Evolutionary conservation across 2,113 vertebrate species (phyloP).

Genomic region (Acanthochromis polyacanthus): DNA sequence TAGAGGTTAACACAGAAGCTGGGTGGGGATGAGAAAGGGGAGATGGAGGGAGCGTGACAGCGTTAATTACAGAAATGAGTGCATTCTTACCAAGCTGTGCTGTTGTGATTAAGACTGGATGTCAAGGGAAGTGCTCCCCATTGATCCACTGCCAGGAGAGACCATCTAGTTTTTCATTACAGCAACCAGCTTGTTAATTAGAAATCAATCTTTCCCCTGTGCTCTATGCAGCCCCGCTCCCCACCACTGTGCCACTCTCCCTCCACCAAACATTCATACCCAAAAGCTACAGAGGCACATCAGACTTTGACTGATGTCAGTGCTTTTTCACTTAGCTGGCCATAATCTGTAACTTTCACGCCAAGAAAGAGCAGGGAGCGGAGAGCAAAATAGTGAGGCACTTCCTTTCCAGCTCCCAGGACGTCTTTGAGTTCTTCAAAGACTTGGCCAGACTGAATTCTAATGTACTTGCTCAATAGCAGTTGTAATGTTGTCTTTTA

Average conservation of each 20-base stretch:
- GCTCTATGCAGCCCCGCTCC: conserved; percentile 24
- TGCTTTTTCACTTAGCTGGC: conserved; percentile 67
- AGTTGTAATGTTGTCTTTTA: conserved; percentile 25
- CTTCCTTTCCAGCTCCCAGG: conserved; percentile 67
- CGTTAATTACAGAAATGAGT: conserved; percentile 70
- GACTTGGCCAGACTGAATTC: conserved; percentile 49
- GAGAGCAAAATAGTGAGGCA: conserved; percentile 49
- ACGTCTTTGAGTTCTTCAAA: conserved; percentile 51
- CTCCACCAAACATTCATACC: conserved; percentile 53
- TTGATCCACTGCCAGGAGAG: conserved; percentile 73
- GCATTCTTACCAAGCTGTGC: conserved; percentile 57
- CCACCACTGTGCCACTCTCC: conserved; percentile 43
- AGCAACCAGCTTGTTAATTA: conserved; percentile 77
- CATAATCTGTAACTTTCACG: conserved; percentile 62
- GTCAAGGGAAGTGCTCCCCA: conserved; percentile 69
- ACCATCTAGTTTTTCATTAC: conserved; percentile 78
- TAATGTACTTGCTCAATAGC: conserved; percentile 24
- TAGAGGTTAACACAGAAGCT: conserved; percentile 39
- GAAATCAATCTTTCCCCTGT: conserved; percentile 73
- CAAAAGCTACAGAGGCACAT: conserved; percentile 52
- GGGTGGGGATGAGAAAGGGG: conserved; percentile 5
- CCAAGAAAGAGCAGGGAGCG: conserved; percentile 59
- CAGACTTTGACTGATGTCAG: conserved; percentile 64
- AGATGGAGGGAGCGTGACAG: conserved; percentile 36
- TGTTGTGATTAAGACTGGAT: conserved; percentile 74